Percentiles rank a stretch among this genome's conserved stretches.
Conservation (phyloP, 2,113 vertebrate species). For the Ageneiosus marmoratus region DNA sequence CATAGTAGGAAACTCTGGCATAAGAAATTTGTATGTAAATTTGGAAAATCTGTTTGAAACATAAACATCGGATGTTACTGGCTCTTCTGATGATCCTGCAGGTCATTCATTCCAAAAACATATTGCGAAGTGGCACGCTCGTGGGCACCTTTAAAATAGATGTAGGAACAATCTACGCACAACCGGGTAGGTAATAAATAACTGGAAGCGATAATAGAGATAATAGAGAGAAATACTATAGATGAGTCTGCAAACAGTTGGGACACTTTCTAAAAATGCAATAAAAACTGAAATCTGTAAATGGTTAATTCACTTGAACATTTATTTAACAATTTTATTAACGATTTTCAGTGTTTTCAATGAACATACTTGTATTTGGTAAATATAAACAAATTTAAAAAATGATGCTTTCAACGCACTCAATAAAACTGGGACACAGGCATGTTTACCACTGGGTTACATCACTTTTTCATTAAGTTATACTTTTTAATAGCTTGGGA, state of each 20-base stretch:
- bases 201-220: not conserved
- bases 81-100: slow-evolving; percentile 49
- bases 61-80: not conserved
- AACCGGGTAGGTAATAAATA: slow-evolving; percentile 80
- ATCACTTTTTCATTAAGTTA: no score
- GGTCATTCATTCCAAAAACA: slow-evolving; percentile 98
- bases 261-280: no score
- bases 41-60: not conserved
- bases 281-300: no score
- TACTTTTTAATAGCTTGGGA: no score
- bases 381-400: no score
- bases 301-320: no score
- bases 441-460: no score
- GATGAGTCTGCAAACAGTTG: not conserved
- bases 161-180: slow-evolving; percentile 88
- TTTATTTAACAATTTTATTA: no score
- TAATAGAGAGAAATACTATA: not conserved
- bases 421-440: no score
- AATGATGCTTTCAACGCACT: no score
- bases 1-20: not conserved
- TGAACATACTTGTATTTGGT: no score
- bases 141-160: slow-evolving; percentile 96
- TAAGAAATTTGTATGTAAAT: not conserved
- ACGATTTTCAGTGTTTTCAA: no score
- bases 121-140: slow-evolving; percentile 90